A percentile compares a stretch with the other conserved stretches of the same genome.
phyloP scores from a whole-genome alignment of 2,888 invertebrate genomes.

The Linyphia triangularis region DNA sequence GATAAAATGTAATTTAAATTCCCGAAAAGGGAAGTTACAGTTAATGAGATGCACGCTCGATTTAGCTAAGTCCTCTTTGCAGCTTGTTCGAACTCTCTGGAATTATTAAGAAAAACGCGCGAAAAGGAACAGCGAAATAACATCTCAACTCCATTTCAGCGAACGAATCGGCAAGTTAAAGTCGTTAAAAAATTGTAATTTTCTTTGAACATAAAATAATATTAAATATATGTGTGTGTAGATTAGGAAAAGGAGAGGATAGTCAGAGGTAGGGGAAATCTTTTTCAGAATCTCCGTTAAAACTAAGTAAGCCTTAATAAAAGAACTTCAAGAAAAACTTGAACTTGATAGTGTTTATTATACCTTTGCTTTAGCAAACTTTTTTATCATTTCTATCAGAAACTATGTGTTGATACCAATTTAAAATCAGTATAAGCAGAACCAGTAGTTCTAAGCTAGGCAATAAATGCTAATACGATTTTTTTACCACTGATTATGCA shows the following conservation, averaged over 20 bases:
- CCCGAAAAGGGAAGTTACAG: constrained; percentile 36
- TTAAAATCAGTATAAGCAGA: too few relatives aligned
- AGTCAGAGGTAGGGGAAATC: constrained; percentile 11
- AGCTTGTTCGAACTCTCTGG: background rate
- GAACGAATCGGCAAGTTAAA: constrained; percentile 43
- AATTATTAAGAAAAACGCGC: constrained; percentile 15
- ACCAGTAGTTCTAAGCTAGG: too few relatives aligned
- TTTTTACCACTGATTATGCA: too few relatives aligned
- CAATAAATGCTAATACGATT: too few relatives aligned
- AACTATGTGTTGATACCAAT: too few relatives aligned
- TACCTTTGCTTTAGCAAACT: too few relatives aligned
- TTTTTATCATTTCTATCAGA: too few relatives aligned
- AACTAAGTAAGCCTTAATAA: too few relatives aligned
- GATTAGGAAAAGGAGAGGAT: too few relatives aligned
- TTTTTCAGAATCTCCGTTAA: background rate
- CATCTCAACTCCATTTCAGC: constrained; percentile 7
- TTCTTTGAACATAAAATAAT: constrained; percentile 3
- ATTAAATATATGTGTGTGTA: background rate
- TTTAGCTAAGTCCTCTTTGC: constrained; percentile 41
- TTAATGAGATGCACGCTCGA: constrained; percentile 61
- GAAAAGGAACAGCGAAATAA: constrained; percentile 23
- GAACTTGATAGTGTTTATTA: too few relatives aligned
- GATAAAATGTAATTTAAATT: constrained; percentile 64
- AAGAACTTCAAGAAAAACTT: too few relatives aligned
- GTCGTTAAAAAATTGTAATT: constrained; percentile 47